phyloP scores from a whole-genome alignment of 2,113 vertebrate genomes.

The Haliaeetus leucogaster region DNA sequence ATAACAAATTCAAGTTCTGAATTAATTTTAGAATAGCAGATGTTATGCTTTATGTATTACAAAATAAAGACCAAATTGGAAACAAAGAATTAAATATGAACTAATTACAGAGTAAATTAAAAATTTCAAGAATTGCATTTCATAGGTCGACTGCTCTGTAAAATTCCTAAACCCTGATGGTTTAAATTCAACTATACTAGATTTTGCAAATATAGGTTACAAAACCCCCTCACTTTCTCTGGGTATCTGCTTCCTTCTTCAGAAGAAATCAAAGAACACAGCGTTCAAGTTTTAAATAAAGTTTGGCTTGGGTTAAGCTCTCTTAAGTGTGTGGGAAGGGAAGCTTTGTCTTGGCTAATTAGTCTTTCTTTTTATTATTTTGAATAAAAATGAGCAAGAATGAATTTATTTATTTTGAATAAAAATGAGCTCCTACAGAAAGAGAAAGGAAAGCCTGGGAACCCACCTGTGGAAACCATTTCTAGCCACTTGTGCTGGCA shows the following conservation, averaged over 20 bases:
- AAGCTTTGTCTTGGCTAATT: not conserved
- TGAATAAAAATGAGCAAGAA: not conserved
- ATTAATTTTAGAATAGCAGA: not conserved
- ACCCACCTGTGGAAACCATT: not conserved
- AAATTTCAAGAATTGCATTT: not conserved
- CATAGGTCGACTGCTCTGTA: not conserved
- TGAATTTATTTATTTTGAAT: not conserved
- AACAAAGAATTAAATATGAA: not conserved
- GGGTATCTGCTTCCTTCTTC: not conserved
- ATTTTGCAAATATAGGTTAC: not conserved
- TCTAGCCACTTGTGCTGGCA: not conserved
- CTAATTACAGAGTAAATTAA: not conserved
- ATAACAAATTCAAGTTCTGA: not conserved
- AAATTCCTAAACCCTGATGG: not conserved
- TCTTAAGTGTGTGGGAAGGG: fast-evolving
- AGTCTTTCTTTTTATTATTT: not conserved
- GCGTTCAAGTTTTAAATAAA: not conserved
- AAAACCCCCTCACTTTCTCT: not conserved
- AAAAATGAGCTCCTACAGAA: not conserved
- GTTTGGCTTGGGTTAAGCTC: not conserved
- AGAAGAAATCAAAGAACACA: not conserved
- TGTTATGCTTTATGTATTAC: not conserved
- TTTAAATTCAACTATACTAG: not conserved
- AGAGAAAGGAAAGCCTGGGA: not conserved
- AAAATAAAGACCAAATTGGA: not conserved